A percentile compares a stretch with the other conserved stretches of the same genome.
phyloP scores from a whole-genome alignment of 2,113 vertebrate genomes.

The Orientallactaga bullata region DNA sequence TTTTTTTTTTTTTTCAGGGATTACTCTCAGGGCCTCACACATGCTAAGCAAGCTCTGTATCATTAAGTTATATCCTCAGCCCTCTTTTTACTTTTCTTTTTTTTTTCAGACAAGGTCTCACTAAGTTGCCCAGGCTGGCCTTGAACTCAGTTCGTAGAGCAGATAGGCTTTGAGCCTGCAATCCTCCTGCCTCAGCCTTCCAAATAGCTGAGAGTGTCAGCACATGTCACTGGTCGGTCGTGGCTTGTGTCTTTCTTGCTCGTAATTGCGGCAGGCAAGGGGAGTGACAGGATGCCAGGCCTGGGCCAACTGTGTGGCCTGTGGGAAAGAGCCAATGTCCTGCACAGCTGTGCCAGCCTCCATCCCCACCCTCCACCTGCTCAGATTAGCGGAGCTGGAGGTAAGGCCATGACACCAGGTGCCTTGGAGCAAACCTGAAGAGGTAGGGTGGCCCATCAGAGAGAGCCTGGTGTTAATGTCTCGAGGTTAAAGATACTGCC shows the following conservation, averaged over 20 bases:
- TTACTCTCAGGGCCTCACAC: background rate
- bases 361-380: background rate
- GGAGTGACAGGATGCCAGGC: rapidly evolving
- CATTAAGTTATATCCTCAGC: background rate
- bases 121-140: background rate
- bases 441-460: no score
- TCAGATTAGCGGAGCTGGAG: no score
- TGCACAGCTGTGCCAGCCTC: rapidly evolving
- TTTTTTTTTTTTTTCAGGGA: no score
- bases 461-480: background rate
- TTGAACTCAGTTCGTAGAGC: background rate
- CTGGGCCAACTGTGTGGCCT: rapidly evolving
- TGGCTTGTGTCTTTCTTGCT: background rate
- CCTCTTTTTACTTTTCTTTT: background rate
- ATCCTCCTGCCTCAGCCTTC: background rate
- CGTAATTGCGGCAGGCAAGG: rapidly evolving
- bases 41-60: background rate
- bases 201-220: background rate
- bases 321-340: no score
- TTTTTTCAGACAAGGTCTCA: background rate
- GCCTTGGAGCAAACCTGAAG: rapidly evolving
- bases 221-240: background rate
- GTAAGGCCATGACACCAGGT: background rate
- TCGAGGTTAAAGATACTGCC: background rate
- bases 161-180: background rate